Percentiles rank a stretch among this genome's conserved stretches.
phyloP scores from a whole-genome alignment of 2,113 vertebrate genomes.

The Pteruthius melanotis region DNA sequence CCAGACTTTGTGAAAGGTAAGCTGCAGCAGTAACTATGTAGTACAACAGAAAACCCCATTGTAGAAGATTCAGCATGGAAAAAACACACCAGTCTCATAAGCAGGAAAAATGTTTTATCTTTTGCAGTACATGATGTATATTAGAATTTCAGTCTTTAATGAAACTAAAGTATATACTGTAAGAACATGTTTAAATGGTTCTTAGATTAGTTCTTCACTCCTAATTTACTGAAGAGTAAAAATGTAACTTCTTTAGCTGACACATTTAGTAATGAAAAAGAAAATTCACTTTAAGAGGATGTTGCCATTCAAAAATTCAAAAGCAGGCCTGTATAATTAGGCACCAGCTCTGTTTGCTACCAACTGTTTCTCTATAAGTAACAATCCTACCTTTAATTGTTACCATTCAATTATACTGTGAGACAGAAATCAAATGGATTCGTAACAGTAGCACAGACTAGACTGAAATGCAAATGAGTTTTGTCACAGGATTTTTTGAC shows the following conservation, averaged over 20 bases:
- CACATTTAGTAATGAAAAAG: neutral
- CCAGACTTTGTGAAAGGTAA: slow-evolving; percentile 58
- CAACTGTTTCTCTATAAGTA: neutral
- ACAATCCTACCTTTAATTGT: neutral
- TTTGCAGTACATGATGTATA: neutral
- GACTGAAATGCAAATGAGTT: neutral
- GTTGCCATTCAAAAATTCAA: neutral
- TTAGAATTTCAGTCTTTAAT: neutral
- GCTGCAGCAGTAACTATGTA: neutral
- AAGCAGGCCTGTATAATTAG: neutral
- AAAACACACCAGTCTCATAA: neutral
- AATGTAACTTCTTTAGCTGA: neutral
- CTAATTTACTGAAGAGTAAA: neutral
- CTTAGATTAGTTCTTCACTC: neutral
- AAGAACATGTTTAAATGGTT: neutral
- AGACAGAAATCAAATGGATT: neutral
- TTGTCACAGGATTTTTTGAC: neutral
- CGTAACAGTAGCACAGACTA: neutral
- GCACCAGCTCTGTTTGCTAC: neutral
- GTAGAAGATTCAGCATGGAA: neutral
- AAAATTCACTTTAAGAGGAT: neutral
- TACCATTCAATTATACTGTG: neutral
- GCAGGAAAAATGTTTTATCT: neutral
- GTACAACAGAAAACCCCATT: neutral
- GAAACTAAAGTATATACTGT: neutral